These are phyloP conservation scores for Rattus rattus DNA, from an alignment of 2,113 vertebrate species.

Conservation along the genomic window DNA sequence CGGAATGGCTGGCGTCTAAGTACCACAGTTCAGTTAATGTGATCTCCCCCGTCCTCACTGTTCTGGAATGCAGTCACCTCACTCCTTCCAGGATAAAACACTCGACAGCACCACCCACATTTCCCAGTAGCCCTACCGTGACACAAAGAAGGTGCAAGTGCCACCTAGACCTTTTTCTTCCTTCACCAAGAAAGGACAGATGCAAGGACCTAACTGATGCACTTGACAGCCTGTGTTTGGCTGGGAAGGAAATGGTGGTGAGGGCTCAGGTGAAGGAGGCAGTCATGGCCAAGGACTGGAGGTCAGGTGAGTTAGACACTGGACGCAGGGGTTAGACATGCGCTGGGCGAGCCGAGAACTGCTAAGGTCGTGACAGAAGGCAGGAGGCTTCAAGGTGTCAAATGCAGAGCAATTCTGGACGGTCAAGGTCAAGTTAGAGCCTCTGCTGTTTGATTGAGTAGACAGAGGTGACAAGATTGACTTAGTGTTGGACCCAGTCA, in stretches of 20 bases:
- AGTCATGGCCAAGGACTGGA: background rate
- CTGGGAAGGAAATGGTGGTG: background rate
- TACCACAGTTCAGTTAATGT: background rate
- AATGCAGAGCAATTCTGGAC: background rate
- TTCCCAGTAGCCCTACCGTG: background rate
- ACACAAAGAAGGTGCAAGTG: background rate
- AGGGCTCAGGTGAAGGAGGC: background rate
- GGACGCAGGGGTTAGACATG: background rate
- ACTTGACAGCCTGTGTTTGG: background rate
- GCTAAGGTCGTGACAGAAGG: background rate
- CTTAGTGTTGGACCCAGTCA: background rate
- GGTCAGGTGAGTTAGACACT: background rate
- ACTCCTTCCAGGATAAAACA: slow-evolving; percentile 9
- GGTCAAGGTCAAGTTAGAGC: background rate
- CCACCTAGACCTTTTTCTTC: slow-evolving; percentile 19
- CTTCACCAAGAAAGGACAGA: background rate
- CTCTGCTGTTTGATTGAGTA: background rate
- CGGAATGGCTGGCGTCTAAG: background rate
- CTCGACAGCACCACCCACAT: background rate
- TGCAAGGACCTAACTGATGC: background rate
- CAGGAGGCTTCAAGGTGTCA: background rate
- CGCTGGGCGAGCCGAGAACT: background rate
- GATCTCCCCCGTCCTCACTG: background rate
- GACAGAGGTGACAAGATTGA: background rate
- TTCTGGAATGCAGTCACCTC: background rate